Percentiles rank a stretch among this genome's conserved stretches.
phyloP scores from a whole-genome alignment of 2,113 vertebrate species.

The Lycaon pictus region DNA sequence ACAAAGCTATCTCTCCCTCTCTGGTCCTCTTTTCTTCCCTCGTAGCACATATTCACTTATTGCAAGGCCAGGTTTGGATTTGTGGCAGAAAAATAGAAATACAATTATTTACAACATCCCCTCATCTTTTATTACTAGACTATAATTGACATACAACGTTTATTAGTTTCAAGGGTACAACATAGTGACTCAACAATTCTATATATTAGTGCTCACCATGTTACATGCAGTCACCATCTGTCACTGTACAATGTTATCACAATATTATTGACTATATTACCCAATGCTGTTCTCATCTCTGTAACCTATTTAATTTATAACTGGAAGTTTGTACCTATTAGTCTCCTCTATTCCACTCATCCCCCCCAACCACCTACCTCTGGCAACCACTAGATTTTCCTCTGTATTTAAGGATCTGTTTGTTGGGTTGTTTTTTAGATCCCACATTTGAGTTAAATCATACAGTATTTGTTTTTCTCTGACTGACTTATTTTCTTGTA shows the following conservation, averaged over 20 bases:
- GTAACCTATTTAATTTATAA: neutral
- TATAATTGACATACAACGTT: neutral
- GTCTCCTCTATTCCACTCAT: neutral
- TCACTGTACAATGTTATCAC: neutral
- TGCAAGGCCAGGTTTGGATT: neutral
- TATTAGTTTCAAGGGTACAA: neutral
- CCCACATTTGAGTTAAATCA: neutral
- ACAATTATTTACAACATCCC: neutral
- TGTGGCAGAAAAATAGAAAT: neutral
- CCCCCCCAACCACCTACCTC: neutral
- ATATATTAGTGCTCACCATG: neutral
- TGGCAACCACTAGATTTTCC: neutral
- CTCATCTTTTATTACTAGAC: neutral
- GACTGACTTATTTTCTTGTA: neutral
- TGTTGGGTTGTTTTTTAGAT: neutral
- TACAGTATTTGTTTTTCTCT: neutral
- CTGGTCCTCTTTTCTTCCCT: neutral
- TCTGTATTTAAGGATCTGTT: neutral
- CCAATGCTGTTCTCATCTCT: neutral
- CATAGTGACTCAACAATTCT: neutral
- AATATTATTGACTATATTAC: neutral
- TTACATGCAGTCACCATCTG: neutral
- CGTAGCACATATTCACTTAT: neutral
- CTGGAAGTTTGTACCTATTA: neutral
- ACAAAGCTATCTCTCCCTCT: neutral